These are phyloP conservation scores for Oryctolagus cuniculus DNA, from an alignment of 2,113 vertebrate genomes.

Conservation along the genomic window mOryCun1.1 NC_091441.1:2848001-2848500, in stretches of 20 bases:
- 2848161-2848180: neutral
- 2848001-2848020: neutral
- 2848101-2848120: neutral
- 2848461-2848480: neutral
- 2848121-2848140: fast-evolving
- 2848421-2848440: too few species aligned
- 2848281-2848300: neutral
- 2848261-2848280: neutral
- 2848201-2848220: neutral
- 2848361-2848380: neutral
- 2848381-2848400: neutral
- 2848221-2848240: neutral
- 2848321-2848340: neutral
- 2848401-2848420: too few species aligned
- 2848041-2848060: too few species aligned
- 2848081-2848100: neutral
- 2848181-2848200: neutral
- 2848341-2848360: too few species aligned
- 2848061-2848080: too few species aligned
- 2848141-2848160: fast-evolving
- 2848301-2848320: neutral
- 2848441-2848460: too few species aligned
- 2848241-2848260: neutral
- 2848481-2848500: too few species aligned
- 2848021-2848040: neutral